A percentile compares a stretch with the other conserved stretches of the same genome.
phyloP scores from a whole-genome alignment of 2,888 invertebrate species.

The Limnephilus marmoratus region DNA sequence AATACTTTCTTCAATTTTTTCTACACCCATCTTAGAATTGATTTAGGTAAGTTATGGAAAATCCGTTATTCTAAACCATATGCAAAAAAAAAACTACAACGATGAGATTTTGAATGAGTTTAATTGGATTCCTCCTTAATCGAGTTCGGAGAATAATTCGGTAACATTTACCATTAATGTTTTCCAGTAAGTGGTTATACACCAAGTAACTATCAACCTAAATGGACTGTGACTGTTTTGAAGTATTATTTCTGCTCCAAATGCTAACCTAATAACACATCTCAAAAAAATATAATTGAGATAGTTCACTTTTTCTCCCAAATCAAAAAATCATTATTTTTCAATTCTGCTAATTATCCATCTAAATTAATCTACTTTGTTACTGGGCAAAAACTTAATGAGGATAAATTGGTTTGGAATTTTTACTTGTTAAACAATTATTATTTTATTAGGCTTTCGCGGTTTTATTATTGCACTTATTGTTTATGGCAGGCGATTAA shows the following conservation, averaged over 20 bases:
- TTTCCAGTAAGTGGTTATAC: constrained; percentile 10
- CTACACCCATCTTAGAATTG: too few relatives aligned
- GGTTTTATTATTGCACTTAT: background rate
- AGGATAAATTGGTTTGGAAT: background rate
- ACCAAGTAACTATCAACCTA: background rate
- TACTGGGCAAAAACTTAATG: background rate
- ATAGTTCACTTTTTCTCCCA: background rate
- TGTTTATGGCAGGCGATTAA: background rate
- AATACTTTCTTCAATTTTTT: too few relatives aligned
- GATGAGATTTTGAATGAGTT: background rate
- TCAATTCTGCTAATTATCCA: background rate
- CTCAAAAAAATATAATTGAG: constrained; percentile 8
- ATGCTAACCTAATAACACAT: background rate
- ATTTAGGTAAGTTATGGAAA: too few relatives aligned
- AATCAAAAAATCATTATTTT: background rate
- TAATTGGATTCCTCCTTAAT: background rate
- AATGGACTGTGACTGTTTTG: constrained; percentile 9
- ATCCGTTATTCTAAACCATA: too few relatives aligned
- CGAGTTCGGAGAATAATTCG: background rate
- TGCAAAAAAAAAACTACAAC: too few relatives aligned
- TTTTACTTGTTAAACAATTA: background rate
- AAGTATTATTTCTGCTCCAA: background rate
- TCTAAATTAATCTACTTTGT: background rate
- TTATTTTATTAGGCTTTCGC: background rate
- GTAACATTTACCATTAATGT: background rate